Evolutionary conservation across 2,113 vertebrate genomes (phyloP).

Genomic region (Corythoichthys intestinalis): DNA sequence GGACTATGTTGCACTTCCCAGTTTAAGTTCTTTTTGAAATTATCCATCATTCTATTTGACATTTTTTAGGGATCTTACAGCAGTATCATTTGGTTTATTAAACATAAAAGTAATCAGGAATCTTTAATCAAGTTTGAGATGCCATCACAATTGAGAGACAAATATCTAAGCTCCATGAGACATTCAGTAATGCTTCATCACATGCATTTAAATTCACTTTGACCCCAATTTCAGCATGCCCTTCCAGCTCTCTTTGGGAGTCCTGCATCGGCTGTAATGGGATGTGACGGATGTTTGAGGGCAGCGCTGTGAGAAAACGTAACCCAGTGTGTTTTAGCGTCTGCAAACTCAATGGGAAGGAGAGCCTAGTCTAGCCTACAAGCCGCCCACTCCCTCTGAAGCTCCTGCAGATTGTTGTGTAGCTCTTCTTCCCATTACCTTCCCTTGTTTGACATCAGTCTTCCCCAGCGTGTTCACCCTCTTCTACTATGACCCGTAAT

Average conservation of each 20-base stretch:
- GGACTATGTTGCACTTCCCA: neutral
- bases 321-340: constrained; percentile 43
- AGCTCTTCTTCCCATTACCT: constrained; percentile 18
- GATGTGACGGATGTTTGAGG: constrained; percentile 68
- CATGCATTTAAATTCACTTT: constrained; percentile 53
- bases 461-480: constrained; percentile 6
- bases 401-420: neutral
- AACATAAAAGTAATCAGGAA: constrained; percentile 17
- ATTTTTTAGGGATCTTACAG: neutral
- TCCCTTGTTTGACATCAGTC: constrained; percentile 16
- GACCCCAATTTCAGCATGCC: constrained; percentile 65
- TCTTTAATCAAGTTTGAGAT: constrained; percentile 29
- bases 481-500: constrained; percentile 17
- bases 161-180: constrained; percentile 49
- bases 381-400: constrained; percentile 16
- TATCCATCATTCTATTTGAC: neutral
- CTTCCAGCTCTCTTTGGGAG: constrained; percentile 54
- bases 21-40: constrained; percentile 2
- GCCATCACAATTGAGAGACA: constrained; percentile 41
- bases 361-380: constrained; percentile 25
- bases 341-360: constrained; percentile 64
- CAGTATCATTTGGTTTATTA: constrained; percentile 7
- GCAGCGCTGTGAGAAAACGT: constrained; percentile 50
- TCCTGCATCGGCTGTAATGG: constrained; percentile 66
- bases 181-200: constrained; percentile 49